Evolutionary conservation across 2,888 invertebrate genomes (phyloP).

Genomic region (Patella caerulea): DNA sequence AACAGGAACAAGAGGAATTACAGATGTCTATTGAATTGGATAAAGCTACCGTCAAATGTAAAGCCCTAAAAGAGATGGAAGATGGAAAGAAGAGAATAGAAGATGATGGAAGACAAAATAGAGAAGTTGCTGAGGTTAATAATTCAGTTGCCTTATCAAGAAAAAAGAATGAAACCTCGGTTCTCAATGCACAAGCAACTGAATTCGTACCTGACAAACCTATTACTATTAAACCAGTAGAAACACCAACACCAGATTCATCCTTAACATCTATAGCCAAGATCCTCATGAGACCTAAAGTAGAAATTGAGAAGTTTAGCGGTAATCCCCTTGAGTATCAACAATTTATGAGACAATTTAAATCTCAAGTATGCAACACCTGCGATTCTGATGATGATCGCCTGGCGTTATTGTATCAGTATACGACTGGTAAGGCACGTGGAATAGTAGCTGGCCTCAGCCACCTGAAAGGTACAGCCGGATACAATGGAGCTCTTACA

Average conservation of each 20-base stretch:
- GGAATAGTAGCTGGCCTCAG: slow-evolving; percentile 18
- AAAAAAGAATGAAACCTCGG: too few relatives aligned
- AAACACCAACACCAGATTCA: neutral
- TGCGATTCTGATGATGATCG: neutral
- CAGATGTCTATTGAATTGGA: too few relatives aligned
- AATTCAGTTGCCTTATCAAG: too few relatives aligned
- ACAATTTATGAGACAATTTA: neutral
- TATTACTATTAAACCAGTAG: too few relatives aligned
- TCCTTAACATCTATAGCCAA: neutral
- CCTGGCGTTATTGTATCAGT: slow-evolving; percentile 14
- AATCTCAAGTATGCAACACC: neutral
- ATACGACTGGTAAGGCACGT: slow-evolving; percentile 14
- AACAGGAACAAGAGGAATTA: too few relatives aligned
- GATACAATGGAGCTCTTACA: slow-evolving; percentile 5
- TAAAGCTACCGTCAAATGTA: too few relatives aligned
- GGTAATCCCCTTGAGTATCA: neutral
- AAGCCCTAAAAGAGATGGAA: too few relatives aligned
- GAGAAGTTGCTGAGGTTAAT: too few relatives aligned
- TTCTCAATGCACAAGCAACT: slow-evolving; percentile 1
- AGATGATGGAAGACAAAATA: too few relatives aligned
- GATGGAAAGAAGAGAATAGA: too few relatives aligned
- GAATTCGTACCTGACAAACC: neutral
- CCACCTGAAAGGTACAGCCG: slow-evolving; percentile 11
- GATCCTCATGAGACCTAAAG: neutral
- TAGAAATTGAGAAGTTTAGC: neutral